Conservation (phyloP, 2,797 vertebrate genomes). For the Dermochelys coriacea region DNA sequence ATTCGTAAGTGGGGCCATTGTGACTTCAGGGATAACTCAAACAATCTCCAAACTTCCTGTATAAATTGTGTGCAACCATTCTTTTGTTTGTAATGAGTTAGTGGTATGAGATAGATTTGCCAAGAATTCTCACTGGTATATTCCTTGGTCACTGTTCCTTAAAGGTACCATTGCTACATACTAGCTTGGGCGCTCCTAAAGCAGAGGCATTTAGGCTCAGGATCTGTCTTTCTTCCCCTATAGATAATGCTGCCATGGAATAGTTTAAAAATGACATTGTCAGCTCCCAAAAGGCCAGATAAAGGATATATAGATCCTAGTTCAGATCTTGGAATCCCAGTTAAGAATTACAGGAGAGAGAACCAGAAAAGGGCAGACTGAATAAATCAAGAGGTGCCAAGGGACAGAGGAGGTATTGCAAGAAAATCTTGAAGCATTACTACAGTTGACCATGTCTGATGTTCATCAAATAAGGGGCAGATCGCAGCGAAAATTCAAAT, state of each 20-base stretch:
- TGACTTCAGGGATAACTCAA: background rate
- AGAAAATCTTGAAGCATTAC: background rate
- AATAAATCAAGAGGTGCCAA: background rate
- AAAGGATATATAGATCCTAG: background rate
- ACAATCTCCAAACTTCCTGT: background rate
- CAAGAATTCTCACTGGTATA: background rate
- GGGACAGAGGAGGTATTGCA: background rate
- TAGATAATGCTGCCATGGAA: background rate
- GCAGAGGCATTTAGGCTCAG: background rate
- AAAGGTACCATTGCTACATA: background rate
- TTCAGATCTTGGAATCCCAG: background rate
- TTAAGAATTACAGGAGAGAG: background rate
- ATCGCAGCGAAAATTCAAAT: background rate
- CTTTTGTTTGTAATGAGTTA: background rate
- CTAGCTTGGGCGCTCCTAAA: background rate
- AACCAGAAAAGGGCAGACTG: background rate
- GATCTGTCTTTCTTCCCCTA: accelerated
- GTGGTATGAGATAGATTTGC: background rate
- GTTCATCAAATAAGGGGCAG: background rate
- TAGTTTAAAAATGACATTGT: background rate
- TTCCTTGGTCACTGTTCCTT: background rate
- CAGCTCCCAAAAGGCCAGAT: background rate
- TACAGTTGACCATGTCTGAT: background rate
- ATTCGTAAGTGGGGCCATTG: background rate
- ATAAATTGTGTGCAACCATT: background rate